These are phyloP conservation scores for Uloborus diversus DNA, from an alignment of 1,140 invertebrate species.

Conservation along the genomic window DNA sequence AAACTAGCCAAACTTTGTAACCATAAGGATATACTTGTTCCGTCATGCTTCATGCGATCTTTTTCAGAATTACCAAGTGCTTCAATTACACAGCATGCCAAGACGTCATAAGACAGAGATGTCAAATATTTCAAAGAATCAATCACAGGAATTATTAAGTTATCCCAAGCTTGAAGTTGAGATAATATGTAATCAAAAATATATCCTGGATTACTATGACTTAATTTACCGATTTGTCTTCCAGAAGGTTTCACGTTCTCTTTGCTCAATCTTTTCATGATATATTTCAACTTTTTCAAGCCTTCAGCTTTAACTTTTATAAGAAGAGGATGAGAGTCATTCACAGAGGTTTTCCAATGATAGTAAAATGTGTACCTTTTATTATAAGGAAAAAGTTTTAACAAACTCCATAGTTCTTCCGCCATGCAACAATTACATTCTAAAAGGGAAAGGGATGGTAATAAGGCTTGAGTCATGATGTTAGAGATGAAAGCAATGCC, in stretches of 20 bases:
- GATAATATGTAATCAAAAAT: constrained; percentile 94
- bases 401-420: constrained; percentile 92
- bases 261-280: constrained; percentile 97
- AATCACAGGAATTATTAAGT: constrained; percentile 94
- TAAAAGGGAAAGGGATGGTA: constrained; percentile 90
- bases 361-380: constrained; percentile 71
- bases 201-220: constrained; percentile 93
- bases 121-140: constrained; percentile 98
- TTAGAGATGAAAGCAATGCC: constrained; percentile 27
- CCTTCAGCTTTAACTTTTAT: constrained; percentile 83
- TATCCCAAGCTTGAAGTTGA: constrained; percentile 98
- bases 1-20: constrained; percentile 92
- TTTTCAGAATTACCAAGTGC: constrained; percentile 76
- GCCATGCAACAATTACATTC: constrained; percentile 95
- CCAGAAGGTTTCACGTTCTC: constrained; percentile 98
- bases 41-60: constrained; percentile 84
- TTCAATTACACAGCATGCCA: constrained; percentile 94
- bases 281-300: constrained; percentile 91
- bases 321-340: constrained; percentile 81
- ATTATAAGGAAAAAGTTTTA: constrained; percentile 93
- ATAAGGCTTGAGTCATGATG: constrained; percentile 83
- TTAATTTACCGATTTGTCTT: constrained; percentile 93
- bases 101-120: constrained; percentile 93
- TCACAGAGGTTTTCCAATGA: constrained; percentile 92
- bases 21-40: constrained; percentile 95